A percentile compares a stretch with the other conserved stretches of the same genome.
phyloP scores from a whole-genome alignment of 2,113 vertebrate genomes.

The Eolophus roseicapilla region DNA sequence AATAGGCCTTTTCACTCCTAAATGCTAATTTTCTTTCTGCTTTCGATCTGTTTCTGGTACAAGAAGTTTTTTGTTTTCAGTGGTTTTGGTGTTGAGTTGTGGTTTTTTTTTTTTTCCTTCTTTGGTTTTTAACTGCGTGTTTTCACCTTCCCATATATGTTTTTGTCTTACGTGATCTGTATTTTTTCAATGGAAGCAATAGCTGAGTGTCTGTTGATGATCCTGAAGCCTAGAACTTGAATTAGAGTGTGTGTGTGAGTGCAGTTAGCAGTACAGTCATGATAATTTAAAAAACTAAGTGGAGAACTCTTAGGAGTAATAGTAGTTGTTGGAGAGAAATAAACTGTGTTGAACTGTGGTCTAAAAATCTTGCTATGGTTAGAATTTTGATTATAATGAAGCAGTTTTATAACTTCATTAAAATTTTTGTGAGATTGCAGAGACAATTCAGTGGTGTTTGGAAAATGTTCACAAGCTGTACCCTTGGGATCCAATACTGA shows the following conservation, averaged over 20 bases:
- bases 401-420: background rate
- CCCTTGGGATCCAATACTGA: background rate
- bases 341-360: background rate
- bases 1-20: conserved; percentile 53
- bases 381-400: background rate
- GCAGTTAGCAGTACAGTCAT: background rate
- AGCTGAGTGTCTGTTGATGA: background rate
- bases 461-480: background rate
- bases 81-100: background rate
- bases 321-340: background rate
- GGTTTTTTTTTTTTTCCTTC: background rate
- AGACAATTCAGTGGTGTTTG: background rate
- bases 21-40: conserved; percentile 54
- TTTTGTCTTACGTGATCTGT: background rate
- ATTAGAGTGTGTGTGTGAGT: background rate
- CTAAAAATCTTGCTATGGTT: background rate
- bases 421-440: background rate
- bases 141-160: background rate
- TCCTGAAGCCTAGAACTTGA: background rate
- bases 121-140: background rate
- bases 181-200: background rate
- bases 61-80: conserved; percentile 39
- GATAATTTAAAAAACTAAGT: background rate
- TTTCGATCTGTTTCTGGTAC: conserved; percentile 54
- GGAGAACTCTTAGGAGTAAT: background rate